A percentile compares a stretch with the other conserved stretches of the same genome.
Conservation (phyloP, 1,140 invertebrate species). For the Vanessa atalanta region DNA sequence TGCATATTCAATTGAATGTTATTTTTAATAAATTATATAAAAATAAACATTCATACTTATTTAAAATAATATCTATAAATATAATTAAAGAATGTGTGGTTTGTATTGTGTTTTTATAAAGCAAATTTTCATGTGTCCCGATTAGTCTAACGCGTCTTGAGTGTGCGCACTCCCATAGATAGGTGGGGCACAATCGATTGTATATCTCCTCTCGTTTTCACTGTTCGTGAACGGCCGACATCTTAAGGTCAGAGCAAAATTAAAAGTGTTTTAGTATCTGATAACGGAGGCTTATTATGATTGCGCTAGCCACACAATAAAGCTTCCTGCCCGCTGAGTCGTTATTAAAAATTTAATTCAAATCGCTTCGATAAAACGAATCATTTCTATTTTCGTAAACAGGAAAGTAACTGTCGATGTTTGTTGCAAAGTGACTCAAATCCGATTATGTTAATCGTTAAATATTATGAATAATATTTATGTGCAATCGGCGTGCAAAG, state of each 20-base stretch:
- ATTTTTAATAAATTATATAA: no score
- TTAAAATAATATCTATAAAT: no score
- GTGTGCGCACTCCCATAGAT: constrained; percentile 36
- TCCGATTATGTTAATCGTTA: constrained; percentile 32
- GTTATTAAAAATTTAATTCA: constrained; percentile 35
- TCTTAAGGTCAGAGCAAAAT: constrained; percentile 75
- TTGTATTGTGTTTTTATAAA: no score
- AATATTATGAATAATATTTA: constrained; percentile 29
- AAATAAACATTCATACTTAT: no score
- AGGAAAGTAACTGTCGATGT: constrained; percentile 27
- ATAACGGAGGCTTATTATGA: constrained; percentile 70
- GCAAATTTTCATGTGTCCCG: neutral
- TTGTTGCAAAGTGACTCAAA: constrained; percentile 24
- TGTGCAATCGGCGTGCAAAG: neutral
- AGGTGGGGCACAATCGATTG: constrained; percentile 70
- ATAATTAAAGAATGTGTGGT: no score
- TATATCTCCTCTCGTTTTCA: constrained; percentile 76
- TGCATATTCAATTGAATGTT: no score
- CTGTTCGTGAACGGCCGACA: constrained; percentile 70
- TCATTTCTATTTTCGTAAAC: constrained; percentile 32
- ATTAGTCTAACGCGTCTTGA: constrained; percentile 12
- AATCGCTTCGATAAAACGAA: constrained; percentile 29
- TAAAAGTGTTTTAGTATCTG: constrained; percentile 78
- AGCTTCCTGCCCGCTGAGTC: constrained; percentile 52
- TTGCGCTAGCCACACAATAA: constrained; percentile 53